phyloP scores from a whole-genome alignment of 2,888 invertebrate species.

The Aphrophora alni region DNA sequence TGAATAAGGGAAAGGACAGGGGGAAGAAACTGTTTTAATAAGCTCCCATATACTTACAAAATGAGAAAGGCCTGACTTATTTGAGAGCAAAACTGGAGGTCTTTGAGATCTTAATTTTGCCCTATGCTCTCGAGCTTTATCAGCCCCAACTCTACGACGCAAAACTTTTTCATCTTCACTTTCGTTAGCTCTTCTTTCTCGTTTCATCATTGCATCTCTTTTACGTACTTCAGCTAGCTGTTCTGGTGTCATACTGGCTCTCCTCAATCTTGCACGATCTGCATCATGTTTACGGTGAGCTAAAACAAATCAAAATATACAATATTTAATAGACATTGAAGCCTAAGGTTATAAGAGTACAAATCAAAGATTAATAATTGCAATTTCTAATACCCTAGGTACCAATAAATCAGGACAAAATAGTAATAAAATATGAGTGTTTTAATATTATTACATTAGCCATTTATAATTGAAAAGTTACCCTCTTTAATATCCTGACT shows the following conservation, averaged over 20 bases:
- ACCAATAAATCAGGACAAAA: too few species aligned
- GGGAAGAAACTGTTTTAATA: too few species aligned
- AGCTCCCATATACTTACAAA: constrained; percentile 5
- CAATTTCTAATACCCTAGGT: too few species aligned
- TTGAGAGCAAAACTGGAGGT: background rate
- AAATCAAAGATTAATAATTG: too few species aligned
- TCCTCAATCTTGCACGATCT: background rate
- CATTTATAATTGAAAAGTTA: too few species aligned
- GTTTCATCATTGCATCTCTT: background rate
- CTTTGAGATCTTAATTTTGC: background rate
- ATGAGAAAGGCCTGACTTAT: background rate
- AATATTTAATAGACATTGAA: background rate
- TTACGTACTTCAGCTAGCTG: background rate
- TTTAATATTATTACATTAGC: too few species aligned
- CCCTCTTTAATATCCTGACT: too few species aligned
- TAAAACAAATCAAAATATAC: background rate
- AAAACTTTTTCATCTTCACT: background rate
- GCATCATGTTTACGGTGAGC: background rate
- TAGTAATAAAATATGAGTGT: too few species aligned
- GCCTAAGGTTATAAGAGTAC: too few species aligned
- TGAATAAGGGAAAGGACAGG: too few species aligned
- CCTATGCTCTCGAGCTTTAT: background rate
- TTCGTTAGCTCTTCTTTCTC: background rate
- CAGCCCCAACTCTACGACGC: background rate
- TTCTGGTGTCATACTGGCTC: background rate